Conservation (phyloP, 1,140 invertebrate species). For the Hormaphis cornu region DNA sequence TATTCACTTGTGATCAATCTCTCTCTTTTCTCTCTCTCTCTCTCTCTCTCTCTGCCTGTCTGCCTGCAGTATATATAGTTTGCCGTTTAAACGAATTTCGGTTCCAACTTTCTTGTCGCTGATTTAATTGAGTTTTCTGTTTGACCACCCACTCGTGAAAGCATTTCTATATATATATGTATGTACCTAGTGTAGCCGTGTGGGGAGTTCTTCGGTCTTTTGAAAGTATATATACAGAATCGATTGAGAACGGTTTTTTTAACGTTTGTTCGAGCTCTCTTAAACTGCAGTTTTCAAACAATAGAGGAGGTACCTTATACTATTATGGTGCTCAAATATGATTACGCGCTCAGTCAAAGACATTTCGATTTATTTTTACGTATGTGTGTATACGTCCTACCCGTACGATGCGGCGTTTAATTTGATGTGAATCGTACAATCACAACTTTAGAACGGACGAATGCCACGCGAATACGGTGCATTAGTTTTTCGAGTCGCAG, state of each 20-base stretch:
- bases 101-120: constrained; percentile 14
- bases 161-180: constrained; percentile 13
- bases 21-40: neutral
- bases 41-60: too few species aligned
- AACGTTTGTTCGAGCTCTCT: constrained; percentile 14
- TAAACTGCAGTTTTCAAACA: constrained; percentile 8
- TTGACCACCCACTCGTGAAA: constrained; percentile 20
- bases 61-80: too few species aligned
- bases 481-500: too few species aligned
- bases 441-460: too few species aligned
- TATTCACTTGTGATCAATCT: constrained; percentile 20
- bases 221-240: constrained; percentile 14
- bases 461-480: too few species aligned
- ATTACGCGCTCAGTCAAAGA: too few species aligned
- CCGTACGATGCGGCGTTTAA: too few species aligned
- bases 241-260: constrained; percentile 24
- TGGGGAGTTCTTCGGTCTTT: too few species aligned
- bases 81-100: constrained; percentile 20
- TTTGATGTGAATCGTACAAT: too few species aligned
- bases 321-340: neutral
- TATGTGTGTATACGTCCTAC: too few species aligned
- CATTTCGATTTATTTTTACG: too few species aligned
- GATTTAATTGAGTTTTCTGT: constrained; percentile 30
- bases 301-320: neutral
- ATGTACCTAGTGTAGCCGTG: too few species aligned